Percentiles rank a stretch among this genome's conserved stretches.
phyloP scores from a whole-genome alignment of 1,140 invertebrate genomes.

The Antheraea mylitta region DNA sequence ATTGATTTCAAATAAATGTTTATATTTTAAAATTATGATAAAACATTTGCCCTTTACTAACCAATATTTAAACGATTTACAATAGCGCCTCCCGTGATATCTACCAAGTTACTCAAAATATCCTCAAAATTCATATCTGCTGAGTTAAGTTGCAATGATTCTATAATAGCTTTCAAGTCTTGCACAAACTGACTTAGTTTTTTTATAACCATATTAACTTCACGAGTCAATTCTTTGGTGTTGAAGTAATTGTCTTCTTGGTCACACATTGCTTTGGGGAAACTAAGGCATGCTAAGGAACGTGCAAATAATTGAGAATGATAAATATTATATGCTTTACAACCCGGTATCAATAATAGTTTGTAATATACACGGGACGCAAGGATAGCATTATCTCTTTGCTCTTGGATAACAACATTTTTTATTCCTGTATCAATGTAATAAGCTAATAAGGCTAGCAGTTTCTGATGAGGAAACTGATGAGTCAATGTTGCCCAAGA shows the following conservation, averaged over 20 bases:
- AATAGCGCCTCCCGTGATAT: conserved; percentile 56
- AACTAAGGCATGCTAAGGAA: conserved; percentile 55
- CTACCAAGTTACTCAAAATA: conserved; percentile 60
- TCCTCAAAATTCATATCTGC: conserved; percentile 71
- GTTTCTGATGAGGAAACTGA: conserved; percentile 47
- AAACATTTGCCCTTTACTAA: conserved; percentile 26
- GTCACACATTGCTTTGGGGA: conserved; percentile 57
- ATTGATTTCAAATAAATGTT: too few relatives aligned
- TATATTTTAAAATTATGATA: neutral
- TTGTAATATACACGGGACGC: conserved; percentile 63
- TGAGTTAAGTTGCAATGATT: conserved; percentile 46
- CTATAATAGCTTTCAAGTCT: conserved; percentile 47
- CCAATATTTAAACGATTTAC: conserved; percentile 61
- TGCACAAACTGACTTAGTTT: conserved; percentile 46
- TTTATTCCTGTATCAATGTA: conserved; percentile 59
- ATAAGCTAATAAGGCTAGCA: conserved; percentile 56
- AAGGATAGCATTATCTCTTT: conserved; percentile 53
- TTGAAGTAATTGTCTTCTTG: conserved; percentile 56
- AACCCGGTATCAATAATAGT: conserved; percentile 59
- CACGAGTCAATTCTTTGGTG: conserved; percentile 42
- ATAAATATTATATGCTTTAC: conserved; percentile 66
- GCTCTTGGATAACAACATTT: conserved; percentile 49
- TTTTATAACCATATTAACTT: conserved; percentile 55
- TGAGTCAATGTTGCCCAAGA: conserved; percentile 55
- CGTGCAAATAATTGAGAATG: conserved; percentile 71